Base-by-base conservation (phyloP, 2,888 invertebrate species). In the Drosophila conformis region DNA sequence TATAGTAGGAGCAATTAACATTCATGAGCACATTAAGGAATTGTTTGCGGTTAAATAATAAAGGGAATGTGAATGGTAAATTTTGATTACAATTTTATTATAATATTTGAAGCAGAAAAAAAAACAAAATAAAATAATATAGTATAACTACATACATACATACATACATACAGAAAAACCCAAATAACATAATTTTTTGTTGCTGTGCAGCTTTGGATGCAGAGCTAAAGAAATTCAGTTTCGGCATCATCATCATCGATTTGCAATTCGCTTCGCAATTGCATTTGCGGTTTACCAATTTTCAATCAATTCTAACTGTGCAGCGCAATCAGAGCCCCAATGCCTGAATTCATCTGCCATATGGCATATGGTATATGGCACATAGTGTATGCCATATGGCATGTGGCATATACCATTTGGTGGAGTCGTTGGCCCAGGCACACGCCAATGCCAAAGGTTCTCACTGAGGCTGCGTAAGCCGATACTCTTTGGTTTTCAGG, bases 371-470 rank as follows among this genome's bases (percentile, higher is more conserved):
- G 25, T 25, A 25, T 54, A 13, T 25, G 13, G 35, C 15, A 8
- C 15, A 18, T 11, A 27, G 49, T 49, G 49, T 27, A 18, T 49
- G 27, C 35, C n/a, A 31, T 51, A 33, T 52, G 38, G 48, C 67
- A 64, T 36, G 42, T 69, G 25, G 31, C 25, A 38, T 15, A 25
- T 46, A n/a, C 31, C 76, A 66, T 62, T 62, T 63, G 53, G 57
- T 63, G 53, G 62, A 65, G 52, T 51, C 46, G 63, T 59, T 59
- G 51, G 51, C n/a, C 27, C 66, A 70, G 83, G 84, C 85, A 85
- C 88, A 87, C 88, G 88, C 88, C 88, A 85, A 86, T 85, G 83
- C 75, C 77, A 83, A 85, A 85, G 87, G 80, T 83, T 83, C 86
- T 80, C 82, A 83, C 70, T 72, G 62, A 42, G 38, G 33, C 51